Evolutionary conservation across 2,888 invertebrate genomes (phyloP).

Genomic region (Agrotis ipsilon): DNA sequence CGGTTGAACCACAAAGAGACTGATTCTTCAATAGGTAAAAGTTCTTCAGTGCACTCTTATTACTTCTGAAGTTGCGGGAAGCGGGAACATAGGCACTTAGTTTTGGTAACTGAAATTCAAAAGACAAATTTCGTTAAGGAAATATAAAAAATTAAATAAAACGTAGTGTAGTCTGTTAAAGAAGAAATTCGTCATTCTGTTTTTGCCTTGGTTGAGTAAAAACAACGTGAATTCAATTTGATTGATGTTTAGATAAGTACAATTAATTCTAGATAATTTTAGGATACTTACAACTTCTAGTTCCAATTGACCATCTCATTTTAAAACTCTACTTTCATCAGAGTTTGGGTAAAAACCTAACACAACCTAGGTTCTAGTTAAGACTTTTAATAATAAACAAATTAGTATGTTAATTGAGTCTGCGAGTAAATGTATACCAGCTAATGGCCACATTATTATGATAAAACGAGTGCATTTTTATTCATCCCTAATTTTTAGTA

Average conservation of each 20-base stretch:
- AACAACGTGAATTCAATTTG: too few species aligned
- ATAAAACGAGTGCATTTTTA: conserved; percentile 85
- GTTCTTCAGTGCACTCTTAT: conserved; percentile 41
- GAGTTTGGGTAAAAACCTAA: not conserved
- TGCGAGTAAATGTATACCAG: conserved; percentile 55
- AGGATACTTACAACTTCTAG: not conserved
- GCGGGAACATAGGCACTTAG: not conserved
- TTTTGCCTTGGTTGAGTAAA: too few species aligned
- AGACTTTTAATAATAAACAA: conserved; percentile 22
- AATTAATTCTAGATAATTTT: too few species aligned
- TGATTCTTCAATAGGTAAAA: conserved; percentile 47
- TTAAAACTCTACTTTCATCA: not conserved
- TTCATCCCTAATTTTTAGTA: conserved; percentile 84
- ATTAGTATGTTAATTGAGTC: conserved; percentile 59
- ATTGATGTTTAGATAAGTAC: too few species aligned
- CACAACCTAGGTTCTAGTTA: not conserved
- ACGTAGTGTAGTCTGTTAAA: not conserved
- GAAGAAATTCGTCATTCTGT: too few species aligned
- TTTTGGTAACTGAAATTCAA: not conserved
- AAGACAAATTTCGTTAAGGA: not conserved
- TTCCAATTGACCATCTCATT: not conserved
- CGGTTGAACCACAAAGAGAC: conserved; percentile 63
- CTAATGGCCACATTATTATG: conserved; percentile 85
- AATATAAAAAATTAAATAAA: not conserved
- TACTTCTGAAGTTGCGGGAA: conserved; percentile 19